Percentiles rank a stretch among this genome's conserved stretches.
These are phyloP conservation scores for Zaprionus inermis DNA, from an alignment of 1,140 invertebrate genomes.

Conservation along the genomic window DNA sequence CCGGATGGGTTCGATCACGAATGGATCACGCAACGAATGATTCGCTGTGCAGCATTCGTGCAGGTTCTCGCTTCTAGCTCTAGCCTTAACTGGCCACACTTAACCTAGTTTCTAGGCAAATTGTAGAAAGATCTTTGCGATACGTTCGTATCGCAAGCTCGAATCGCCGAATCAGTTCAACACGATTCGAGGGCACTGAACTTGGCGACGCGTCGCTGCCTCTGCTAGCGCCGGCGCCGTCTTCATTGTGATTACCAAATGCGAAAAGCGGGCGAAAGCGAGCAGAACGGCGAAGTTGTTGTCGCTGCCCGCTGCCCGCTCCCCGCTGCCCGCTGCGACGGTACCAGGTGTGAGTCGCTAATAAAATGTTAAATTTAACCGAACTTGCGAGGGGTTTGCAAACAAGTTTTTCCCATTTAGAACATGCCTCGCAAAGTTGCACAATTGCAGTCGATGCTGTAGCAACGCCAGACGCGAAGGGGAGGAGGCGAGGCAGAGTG, in stretches of 20 bases:
- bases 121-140: conserved; percentile 28
- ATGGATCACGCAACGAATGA: conserved; percentile 27
- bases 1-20: not conserved
- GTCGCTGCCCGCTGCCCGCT: not conserved
- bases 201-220: conserved; percentile 49
- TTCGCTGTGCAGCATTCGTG: not conserved
- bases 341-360: conserved; percentile 61
- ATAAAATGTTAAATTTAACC: conserved; percentile 68
- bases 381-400: conserved; percentile 57
- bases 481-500: not conserved
- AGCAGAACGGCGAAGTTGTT: conserved; percentile 39
- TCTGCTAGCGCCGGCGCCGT: conserved; percentile 22
- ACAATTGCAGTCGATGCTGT: conserved; percentile 61
- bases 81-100: conserved; percentile 52
- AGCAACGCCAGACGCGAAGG: not conserved
- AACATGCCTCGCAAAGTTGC: conserved; percentile 62
- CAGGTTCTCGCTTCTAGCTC: conserved; percentile 5
- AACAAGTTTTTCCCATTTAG: conserved; percentile 71
- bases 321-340: not conserved
- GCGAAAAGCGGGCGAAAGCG: conserved; percentile 67
- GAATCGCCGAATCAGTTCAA: conserved; percentile 35
- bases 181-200: conserved; percentile 69
- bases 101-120: conserved; percentile 70
- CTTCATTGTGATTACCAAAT: conserved; percentile 72
- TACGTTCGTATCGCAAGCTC: conserved; percentile 12